Percentiles rank a stretch among this genome's conserved stretches.
phyloP scores from a whole-genome alignment of 2,888 invertebrate species.

The Autographa gamma region DNA sequence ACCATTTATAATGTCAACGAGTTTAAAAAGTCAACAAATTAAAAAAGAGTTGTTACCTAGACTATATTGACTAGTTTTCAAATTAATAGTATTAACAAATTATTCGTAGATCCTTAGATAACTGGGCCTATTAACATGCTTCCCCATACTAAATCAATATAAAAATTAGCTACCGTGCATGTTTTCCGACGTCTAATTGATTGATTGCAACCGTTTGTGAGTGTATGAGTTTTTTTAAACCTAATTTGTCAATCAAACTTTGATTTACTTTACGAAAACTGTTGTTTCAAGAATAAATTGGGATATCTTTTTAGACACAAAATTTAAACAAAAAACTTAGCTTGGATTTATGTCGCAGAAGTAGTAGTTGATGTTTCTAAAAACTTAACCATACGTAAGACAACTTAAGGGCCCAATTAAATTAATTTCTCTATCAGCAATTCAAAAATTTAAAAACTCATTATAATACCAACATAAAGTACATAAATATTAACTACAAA shows the following conservation, averaged over 20 bases:
- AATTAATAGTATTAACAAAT: not conserved
- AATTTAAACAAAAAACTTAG: too few species aligned
- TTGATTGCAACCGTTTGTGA: not conserved
- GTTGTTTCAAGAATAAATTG: too few species aligned
- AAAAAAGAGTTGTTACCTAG: too few species aligned
- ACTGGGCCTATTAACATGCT: not conserved
- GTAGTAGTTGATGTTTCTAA: too few species aligned
- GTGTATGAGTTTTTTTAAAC: slow-evolving; percentile 1
- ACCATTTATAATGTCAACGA: too few species aligned
- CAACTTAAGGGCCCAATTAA: not conserved
- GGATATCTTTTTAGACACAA: too few species aligned
- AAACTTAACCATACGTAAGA: too few species aligned
- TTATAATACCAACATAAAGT: not conserved
- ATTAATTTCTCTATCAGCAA: not conserved
- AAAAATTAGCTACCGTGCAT: slow-evolving; percentile 1
- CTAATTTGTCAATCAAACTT: not conserved
- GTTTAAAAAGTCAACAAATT: too few species aligned
- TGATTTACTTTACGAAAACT: not conserved
- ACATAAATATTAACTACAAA: not conserved
- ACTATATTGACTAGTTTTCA: not conserved
- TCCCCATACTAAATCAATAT: slow-evolving; percentile 14
- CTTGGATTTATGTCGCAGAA: too few species aligned
- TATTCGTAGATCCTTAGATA: not conserved
- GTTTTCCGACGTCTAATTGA: slow-evolving; percentile 4
- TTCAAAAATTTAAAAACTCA: too few species aligned